These are phyloP conservation scores for Calypte anna DNA, from an alignment of 2,113 vertebrate species.

Conservation along the genomic window DNA sequence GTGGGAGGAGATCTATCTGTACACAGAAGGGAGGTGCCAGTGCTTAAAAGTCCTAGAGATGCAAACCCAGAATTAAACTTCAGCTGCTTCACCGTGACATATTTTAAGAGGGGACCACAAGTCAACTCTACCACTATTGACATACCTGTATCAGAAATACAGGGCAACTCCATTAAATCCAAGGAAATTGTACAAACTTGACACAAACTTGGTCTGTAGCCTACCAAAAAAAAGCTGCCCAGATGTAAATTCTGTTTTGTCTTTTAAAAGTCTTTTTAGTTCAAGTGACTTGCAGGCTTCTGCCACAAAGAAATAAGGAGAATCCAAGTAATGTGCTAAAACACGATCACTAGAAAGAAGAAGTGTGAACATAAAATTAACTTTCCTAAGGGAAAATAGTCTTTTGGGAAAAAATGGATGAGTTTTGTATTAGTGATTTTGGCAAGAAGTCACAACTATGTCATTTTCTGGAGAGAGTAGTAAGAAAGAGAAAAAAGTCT, in stretches of 20 bases:
- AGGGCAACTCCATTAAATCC: not conserved
- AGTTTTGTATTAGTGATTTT: not conserved
- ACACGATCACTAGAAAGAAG: rapidly evolving
- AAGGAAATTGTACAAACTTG: not conserved
- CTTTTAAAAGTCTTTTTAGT: not conserved
- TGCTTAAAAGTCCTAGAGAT: not conserved
- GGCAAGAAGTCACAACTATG: not conserved
- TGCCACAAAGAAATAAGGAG: not conserved
- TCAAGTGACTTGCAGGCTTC: not conserved
- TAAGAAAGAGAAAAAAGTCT: not conserved
- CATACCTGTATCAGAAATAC: not conserved
- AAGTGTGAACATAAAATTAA: not conserved
- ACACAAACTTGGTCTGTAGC: not conserved
- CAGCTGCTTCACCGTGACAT: not conserved
- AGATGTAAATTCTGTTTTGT: not conserved
- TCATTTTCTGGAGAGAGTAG: not conserved
- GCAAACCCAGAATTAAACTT: not conserved
- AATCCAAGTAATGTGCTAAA: not conserved
- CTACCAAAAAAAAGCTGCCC: not conserved
- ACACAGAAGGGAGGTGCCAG: not conserved
- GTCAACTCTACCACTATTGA: not conserved
- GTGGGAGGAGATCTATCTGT: rapidly evolving
- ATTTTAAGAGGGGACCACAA: not conserved
- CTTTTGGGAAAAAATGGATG: not conserved
- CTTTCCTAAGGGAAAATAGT: not conserved